Base-by-base conservation (phyloP, 2,888 invertebrate genomes). In the Chromoteleia sp. region DNA sequence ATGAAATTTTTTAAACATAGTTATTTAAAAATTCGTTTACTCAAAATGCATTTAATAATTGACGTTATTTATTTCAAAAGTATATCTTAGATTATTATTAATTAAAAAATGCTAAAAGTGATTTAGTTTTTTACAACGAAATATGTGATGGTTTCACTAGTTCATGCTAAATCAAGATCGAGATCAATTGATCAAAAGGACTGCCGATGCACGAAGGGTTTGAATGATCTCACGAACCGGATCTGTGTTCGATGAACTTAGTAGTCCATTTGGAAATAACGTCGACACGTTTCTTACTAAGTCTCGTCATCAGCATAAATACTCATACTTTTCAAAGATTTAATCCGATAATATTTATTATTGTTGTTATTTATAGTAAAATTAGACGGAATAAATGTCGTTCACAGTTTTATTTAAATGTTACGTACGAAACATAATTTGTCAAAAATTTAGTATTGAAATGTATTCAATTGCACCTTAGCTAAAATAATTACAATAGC, bases 211-310 rank as follows among this genome's bases (percentile, higher is more conserved):
- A 61, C 43, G 61, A 61, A 39, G 61, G 43, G 14, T 33, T 45
- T 43, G 43, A 29, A 61, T 61, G 61, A 61, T 45, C 61, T 61
- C 61, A 61, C 61, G 61, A 61, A 61, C 61, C 61, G 61, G 61
- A 61, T 61, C 61, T 45, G 4, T 45, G 25, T 33, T 61, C 17
- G n/a, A 10, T 56, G 56, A 39, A 56, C 39, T 56, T 56, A 56
- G 39, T 39, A 56, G 56, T 19, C 56, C 39, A 56, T 56, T 36
- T 56, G 56, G 39, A 56, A 56, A 56, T 56, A 33, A 56, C 12
- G 56, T 19, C 56, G 39, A 56, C 33, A 56, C 39, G 56, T 39
- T 56, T 19, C 56, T 39, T 39, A n/a, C 54, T 17, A 8, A 54
- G 14, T 33, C 54, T 54, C 54, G n/a, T 39, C 56, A 36, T 39